Conservation (phyloP, 1,140 invertebrate species). For the Aphidius ervi region DNA sequence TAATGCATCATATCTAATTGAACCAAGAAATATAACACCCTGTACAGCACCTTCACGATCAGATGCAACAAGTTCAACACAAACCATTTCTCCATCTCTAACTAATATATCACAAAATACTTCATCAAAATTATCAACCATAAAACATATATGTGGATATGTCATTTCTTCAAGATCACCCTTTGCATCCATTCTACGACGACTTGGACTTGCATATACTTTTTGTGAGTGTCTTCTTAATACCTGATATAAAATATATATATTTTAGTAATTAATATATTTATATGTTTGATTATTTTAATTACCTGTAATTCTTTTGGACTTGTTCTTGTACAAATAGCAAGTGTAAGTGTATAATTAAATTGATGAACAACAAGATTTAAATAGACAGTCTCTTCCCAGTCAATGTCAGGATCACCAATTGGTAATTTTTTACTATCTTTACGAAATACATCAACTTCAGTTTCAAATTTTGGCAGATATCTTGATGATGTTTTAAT, state of each 20-base stretch:
- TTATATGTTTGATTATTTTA: neutral
- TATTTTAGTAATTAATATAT: constrained; percentile 4
- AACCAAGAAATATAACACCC: constrained; percentile 93
- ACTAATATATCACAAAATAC: constrained; percentile 95
- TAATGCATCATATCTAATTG: constrained; percentile 93
- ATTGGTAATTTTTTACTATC: constrained; percentile 94
- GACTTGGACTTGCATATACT: constrained; percentile 95
- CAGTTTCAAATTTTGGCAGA: constrained; percentile 87
- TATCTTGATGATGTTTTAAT: constrained; percentile 80
- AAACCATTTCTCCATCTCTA: constrained; percentile 96
- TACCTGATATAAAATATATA: constrained; percentile 48
- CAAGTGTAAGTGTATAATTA: constrained; percentile 94
- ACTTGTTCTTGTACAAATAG: constrained; percentile 95
- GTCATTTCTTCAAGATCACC: constrained; percentile 97
- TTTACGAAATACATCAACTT: constrained; percentile 93
- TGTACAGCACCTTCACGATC: constrained; percentile 79
- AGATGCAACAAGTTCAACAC: constrained; percentile 91
- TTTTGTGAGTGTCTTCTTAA: constrained; percentile 89
- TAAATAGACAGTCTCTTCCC: constrained; percentile 99
- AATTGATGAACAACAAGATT: constrained; percentile 98
- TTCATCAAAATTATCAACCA: constrained; percentile 99
- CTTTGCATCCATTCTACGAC: constrained; percentile 95
- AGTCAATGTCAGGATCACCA: constrained; percentile 92
- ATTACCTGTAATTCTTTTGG: constrained; percentile 90
- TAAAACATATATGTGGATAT: constrained; percentile 98